Percentiles rank a stretch among this genome's conserved stretches.
phyloP scores from a whole-genome alignment of 2,888 invertebrate species.

The Dicycla oo region DNA sequence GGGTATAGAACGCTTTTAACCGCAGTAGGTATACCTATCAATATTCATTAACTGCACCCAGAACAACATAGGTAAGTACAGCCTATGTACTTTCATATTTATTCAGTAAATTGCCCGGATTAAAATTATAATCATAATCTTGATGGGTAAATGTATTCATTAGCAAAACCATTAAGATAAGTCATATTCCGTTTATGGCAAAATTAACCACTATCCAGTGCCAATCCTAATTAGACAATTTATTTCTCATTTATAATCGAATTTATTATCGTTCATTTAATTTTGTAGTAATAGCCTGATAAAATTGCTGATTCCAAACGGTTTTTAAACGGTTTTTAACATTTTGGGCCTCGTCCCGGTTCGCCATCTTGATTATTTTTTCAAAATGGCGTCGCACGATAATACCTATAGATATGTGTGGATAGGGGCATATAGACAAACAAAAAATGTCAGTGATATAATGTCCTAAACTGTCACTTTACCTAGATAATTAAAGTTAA shows the following conservation, averaged over 20 bases:
- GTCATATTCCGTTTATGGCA: conserved; percentile 33
- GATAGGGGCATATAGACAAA: no score
- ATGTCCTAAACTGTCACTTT: no score
- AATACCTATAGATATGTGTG: no score
- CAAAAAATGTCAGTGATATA: no score
- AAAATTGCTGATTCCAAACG: conserved; percentile 6
- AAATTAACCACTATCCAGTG: conserved; percentile 3
- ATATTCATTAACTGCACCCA: conserved; percentile 39
- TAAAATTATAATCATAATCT: conserved; percentile 38
- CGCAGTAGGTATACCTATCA: conserved; percentile 3
- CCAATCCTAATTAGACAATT: conserved; percentile 25
- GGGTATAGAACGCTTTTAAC: conserved; percentile 11
- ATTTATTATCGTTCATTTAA: conserved; percentile 18
- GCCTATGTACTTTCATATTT: conserved; percentile 24
- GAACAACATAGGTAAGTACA: conserved; percentile 11
- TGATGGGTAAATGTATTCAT: conserved; percentile 33
- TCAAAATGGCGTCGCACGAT: no score
- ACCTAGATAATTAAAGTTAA: no score
- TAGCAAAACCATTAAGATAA: conserved; percentile 45
- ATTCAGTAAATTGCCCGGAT: conserved; percentile 23
- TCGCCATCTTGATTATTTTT: no score
- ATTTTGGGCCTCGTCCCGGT: no score
- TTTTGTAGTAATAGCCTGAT: background rate
- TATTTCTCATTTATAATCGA: conserved; percentile 26
- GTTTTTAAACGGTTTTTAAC: no score